Conservation (phyloP, 64 coral and sea anemone species). For the Stichodactyla helianthus region DNA sequence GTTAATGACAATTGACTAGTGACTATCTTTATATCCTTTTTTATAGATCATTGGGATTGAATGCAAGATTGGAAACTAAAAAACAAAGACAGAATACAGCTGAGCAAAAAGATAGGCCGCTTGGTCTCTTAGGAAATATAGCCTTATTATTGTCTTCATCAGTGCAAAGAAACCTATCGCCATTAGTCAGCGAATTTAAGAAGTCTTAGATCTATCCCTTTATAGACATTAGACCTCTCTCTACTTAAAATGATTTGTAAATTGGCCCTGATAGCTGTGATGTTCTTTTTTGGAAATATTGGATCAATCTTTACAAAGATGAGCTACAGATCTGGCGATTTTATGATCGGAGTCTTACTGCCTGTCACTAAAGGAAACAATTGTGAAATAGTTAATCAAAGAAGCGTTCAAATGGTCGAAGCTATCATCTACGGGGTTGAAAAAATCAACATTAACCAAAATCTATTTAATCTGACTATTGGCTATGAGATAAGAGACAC, state of each 20-base stretch:
- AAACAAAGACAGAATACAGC: not conserved
- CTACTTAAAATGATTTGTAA: not conserved
- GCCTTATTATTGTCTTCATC: not conserved
- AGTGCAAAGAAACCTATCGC: not conserved
- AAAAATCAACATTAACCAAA: conserved; percentile 20
- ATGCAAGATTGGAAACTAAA: not conserved
- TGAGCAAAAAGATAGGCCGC: not conserved
- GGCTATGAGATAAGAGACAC: conserved; percentile 79
- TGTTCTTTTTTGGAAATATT: not conserved
- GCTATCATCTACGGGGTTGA: conserved; percentile 49
- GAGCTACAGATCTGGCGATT: conserved; percentile 45
- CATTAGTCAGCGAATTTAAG: not conserved
- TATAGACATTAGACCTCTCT: not conserved
- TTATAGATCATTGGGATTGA: not conserved
- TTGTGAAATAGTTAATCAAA: conserved; percentile 21
- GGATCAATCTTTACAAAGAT: not conserved
- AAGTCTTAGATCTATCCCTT: not conserved
- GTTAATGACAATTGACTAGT: not conserved
- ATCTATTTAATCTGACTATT: conserved; percentile 9
- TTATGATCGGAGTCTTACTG: conserved; percentile 57
- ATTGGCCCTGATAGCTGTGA: not conserved
- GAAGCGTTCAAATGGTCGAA: conserved; percentile 46
- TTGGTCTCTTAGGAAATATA: not conserved
- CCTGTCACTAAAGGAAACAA: conserved; percentile 42
- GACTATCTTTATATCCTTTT: not conserved